Percentiles rank a stretch among this genome's conserved stretches.
Conservation (phyloP, 2,113 vertebrate species). For the Aix galericulata region DNA sequence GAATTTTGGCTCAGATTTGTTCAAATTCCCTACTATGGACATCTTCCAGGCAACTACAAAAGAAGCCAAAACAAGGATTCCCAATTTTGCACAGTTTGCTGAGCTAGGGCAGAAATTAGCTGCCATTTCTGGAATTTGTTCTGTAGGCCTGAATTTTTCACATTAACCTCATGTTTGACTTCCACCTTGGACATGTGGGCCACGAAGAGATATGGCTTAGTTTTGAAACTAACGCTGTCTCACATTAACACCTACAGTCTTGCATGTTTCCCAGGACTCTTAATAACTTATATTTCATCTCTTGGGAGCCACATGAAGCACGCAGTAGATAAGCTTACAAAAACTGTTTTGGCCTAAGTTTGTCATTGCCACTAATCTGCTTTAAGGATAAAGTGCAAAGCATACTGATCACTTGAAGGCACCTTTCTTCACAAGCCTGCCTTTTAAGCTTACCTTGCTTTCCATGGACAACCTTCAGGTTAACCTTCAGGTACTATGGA, state of each 20-base stretch:
- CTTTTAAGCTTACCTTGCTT: background rate
- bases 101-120: background rate
- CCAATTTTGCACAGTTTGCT: background rate
- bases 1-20: background rate
- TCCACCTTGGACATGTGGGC: background rate
- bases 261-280: background rate
- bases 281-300: background rate
- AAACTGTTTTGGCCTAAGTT: background rate
- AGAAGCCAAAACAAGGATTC: slow-evolving; percentile 18
- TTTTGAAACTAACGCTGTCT: background rate
- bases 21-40: background rate
- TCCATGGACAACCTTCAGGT: background rate
- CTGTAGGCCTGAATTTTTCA: background rate
- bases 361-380: background rate
- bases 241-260: background rate
- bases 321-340: background rate
- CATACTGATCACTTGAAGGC: background rate
- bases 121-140: background rate
- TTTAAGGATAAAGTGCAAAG: background rate
- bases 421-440: background rate
- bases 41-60: background rate
- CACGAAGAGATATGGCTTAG: background rate
- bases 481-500: background rate
- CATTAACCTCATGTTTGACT: background rate
- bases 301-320: background rate